Conservation (phyloP, 2,797 vertebrate genomes). For the Bufotes viridis region DNA sequence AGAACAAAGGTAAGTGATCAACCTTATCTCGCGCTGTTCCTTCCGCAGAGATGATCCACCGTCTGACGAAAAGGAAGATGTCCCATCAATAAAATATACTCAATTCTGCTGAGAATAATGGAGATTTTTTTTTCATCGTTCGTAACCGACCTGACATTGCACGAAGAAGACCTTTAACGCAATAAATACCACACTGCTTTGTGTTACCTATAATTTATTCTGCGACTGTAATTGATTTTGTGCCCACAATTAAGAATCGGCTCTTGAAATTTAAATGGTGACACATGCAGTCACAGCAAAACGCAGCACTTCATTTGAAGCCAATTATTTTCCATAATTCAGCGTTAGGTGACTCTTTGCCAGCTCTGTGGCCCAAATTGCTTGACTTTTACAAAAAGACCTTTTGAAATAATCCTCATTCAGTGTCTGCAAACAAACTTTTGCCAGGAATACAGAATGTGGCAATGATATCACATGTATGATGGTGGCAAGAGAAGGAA, state of each 20-base stretch:
- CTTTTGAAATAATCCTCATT: neutral
- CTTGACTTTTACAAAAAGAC: neutral
- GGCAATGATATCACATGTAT: neutral
- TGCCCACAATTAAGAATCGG: constrained; percentile 68
- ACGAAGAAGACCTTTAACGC: constrained; percentile 61
- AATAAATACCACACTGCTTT: constrained; percentile 63
- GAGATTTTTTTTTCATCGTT: constrained; percentile 28
- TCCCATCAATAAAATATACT: constrained; percentile 56
- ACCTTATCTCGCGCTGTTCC: constrained; percentile 32
- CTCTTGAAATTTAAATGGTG: constrained; percentile 72
- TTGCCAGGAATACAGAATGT: neutral
- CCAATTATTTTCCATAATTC: constrained; percentile 75
- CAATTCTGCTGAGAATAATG: constrained; percentile 39
- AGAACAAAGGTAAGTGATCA: constrained; percentile 58
- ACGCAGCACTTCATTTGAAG: constrained; percentile 70
- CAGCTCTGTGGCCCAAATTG: constrained; percentile 8
- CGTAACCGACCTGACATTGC: constrained; percentile 37
- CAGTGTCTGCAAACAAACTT: neutral
- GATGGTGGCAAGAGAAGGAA: neutral
- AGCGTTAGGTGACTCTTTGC: constrained; percentile 66
- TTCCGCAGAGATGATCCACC: constrained; percentile 2
- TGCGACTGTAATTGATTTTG: constrained; percentile 71
- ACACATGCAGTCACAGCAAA: constrained; percentile 70
- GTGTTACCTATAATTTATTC: constrained; percentile 67
- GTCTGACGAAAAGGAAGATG: constrained; percentile 41